Percentiles rank a stretch among this genome's conserved stretches.
Evolutionary conservation across 2,113 vertebrate genomes (phyloP).

Genomic region (Zosterops hypoxanthus): DNA sequence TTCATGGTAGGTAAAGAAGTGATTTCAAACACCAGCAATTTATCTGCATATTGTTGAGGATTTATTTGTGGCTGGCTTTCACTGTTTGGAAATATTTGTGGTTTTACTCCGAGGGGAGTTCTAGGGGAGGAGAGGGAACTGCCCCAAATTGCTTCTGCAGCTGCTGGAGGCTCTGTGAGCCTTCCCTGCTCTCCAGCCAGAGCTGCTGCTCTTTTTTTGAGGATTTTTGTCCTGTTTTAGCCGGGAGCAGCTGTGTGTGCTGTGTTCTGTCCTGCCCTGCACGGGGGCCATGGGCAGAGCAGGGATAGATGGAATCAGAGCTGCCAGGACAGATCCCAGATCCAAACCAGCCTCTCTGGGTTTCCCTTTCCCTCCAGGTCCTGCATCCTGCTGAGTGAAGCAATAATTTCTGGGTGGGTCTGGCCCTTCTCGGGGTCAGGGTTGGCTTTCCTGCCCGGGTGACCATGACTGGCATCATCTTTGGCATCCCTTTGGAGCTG

Average conservation of each 20-base stretch:
- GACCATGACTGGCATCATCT: background rate
- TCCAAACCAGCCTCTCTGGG: background rate
- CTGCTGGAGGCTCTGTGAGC: background rate
- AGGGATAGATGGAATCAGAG: background rate
- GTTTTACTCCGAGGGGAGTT: background rate
- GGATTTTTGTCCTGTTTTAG: background rate
- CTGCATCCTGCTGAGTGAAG: background rate
- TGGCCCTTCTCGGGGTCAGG: background rate
- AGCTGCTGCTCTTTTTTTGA: background rate
- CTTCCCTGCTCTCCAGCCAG: background rate
- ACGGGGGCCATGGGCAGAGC: background rate
- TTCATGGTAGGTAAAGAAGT: background rate
- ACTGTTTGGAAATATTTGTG: background rate
- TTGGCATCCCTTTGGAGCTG: background rate
- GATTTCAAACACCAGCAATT: background rate
- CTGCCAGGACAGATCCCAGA: accelerated
- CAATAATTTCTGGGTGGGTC: background rate
- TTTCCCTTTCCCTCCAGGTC: background rate
- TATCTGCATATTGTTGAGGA: background rate
- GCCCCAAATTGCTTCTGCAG: background rate
- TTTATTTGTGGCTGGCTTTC: background rate
- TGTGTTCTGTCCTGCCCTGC: background rate
- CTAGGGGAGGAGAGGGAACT: accelerated
- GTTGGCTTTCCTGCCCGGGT: background rate
- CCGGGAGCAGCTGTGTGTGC: background rate